phyloP scores from a whole-genome alignment of 2,888 invertebrate species.

The Scaptomyza reducta region DNA sequence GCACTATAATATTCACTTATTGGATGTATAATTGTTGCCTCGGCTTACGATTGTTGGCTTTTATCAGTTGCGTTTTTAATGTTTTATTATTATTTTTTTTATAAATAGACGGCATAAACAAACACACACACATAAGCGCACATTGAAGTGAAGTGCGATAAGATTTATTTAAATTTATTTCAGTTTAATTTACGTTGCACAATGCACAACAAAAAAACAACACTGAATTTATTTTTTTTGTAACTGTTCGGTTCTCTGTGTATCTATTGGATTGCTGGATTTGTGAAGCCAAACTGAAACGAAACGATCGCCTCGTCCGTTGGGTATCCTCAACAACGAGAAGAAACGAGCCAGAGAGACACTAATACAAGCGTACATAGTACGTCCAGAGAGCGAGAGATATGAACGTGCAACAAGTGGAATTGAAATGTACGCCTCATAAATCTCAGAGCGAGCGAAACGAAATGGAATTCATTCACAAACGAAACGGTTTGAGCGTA shows the following conservation, averaged over 20 bases:
- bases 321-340: conserved; percentile 80
- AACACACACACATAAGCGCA: conserved; percentile 4
- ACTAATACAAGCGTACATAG: conserved; percentile 33
- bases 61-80: conserved; percentile 40
- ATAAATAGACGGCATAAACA: conserved; percentile 14
- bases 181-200: conserved; percentile 50
- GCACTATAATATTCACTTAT: conserved; percentile 39
- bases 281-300: conserved; percentile 82
- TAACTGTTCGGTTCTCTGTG: conserved; percentile 71
- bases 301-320: conserved; percentile 79
- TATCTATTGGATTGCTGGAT: conserved; percentile 83
- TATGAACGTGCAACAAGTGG: conserved; percentile 58
- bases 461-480: conserved; percentile 79
- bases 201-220: conserved; percentile 56
- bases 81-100: conserved; percentile 18
- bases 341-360: conserved; percentile 64
- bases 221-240: conserved; percentile 54
- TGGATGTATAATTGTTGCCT: conserved; percentile 34
- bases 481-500: conserved; percentile 54
- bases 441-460: conserved; percentile 63
- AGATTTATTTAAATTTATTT: conserved; percentile 61
- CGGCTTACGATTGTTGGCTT: neutral
- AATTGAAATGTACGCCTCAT: conserved; percentile 46
- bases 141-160: conserved; percentile 20
- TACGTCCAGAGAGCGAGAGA: conserved; percentile 28